These are phyloP conservation scores for Nasonia oneida DNA, from an alignment of 2,888 invertebrate genomes.

Conservation along the genomic window DNA sequence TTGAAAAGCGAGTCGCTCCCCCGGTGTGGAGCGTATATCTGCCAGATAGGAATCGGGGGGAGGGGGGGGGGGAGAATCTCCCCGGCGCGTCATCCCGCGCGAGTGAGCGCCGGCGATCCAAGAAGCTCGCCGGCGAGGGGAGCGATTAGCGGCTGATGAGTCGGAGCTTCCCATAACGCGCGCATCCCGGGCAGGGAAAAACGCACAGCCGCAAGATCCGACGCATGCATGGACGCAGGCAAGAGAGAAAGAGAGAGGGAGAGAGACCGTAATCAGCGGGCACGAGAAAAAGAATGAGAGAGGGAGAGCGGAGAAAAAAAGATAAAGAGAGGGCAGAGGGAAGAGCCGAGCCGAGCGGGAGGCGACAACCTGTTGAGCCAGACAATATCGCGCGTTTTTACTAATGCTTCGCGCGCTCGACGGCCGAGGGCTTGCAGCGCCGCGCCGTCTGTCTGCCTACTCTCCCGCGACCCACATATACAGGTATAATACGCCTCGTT, in stretches of 20 bases:
- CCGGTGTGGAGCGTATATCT: not conserved
- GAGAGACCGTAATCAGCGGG: not conserved
- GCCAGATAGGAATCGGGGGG: not conserved
- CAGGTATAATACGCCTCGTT: conserved; percentile 9
- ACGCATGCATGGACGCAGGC: not conserved
- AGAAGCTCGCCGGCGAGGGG: conserved; percentile 3
- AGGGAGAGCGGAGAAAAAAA: conserved; percentile 9
- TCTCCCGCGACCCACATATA: conserved; percentile 9
- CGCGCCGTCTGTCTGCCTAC: conserved; percentile 7
- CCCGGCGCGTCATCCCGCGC: not conserved
- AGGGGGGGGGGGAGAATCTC: conserved; percentile 3
- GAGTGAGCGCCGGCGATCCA: not conserved
- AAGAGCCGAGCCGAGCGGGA: conserved; percentile 44
- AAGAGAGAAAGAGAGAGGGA: not conserved
- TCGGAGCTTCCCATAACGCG: conserved; percentile 50
- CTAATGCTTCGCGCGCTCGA: conserved; percentile 70
- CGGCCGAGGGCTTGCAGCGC: conserved; percentile 42
- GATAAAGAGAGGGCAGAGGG: conserved; percentile 22
- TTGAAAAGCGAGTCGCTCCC: conserved; percentile 14
- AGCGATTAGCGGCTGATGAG: conserved; percentile 67
- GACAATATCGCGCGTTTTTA: conserved; percentile 78
- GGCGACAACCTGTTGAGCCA: conserved; percentile 77
- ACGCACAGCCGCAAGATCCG: not conserved
- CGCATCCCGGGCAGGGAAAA: not conserved
- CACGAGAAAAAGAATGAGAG: conserved; percentile 27